Conservation (phyloP, 2,888 invertebrate species). For the Myathropa florea region DNA sequence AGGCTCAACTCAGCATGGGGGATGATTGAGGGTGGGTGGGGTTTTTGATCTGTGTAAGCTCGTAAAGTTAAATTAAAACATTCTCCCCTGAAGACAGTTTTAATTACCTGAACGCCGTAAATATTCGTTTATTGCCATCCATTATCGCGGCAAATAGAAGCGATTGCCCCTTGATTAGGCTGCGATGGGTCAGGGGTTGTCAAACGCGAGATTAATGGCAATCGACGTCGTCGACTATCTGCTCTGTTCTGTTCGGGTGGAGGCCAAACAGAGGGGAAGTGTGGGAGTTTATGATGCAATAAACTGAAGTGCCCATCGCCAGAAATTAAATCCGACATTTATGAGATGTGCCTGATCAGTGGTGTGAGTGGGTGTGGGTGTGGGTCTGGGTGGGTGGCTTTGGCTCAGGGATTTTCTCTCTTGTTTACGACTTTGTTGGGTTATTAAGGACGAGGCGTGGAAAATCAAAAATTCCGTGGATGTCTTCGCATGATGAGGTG, state of each 20-base stretch:
- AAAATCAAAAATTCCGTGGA: slow-evolving; percentile 10
- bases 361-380: neutral
- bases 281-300: slow-evolving; percentile 27
- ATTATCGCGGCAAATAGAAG: slow-evolving; percentile 3
- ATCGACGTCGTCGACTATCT: neutral
- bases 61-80: neutral
- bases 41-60: neutral
- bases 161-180: slow-evolving; percentile 26
- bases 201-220: neutral
- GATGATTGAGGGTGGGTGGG: too few relatives aligned
- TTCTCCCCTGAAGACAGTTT: neutral
- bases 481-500: neutral
- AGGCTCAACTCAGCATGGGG: neutral
- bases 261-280: neutral
- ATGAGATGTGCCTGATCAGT: slow-evolving; percentile 2
- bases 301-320: slow-evolving; percentile 20
- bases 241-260: neutral
- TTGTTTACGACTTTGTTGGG: slow-evolving; percentile 7
- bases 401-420: neutral
- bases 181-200: slow-evolving; percentile 12
- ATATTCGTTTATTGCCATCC: slow-evolving; percentile 18
- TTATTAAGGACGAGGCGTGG: neutral
- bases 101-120: slow-evolving; percentile 28
- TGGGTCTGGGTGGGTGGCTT: too few relatives aligned
- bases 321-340: slow-evolving; percentile 27